phyloP scores from a whole-genome alignment of 2,113 vertebrate genomes.

The Vanacampus margaritifer region DNA sequence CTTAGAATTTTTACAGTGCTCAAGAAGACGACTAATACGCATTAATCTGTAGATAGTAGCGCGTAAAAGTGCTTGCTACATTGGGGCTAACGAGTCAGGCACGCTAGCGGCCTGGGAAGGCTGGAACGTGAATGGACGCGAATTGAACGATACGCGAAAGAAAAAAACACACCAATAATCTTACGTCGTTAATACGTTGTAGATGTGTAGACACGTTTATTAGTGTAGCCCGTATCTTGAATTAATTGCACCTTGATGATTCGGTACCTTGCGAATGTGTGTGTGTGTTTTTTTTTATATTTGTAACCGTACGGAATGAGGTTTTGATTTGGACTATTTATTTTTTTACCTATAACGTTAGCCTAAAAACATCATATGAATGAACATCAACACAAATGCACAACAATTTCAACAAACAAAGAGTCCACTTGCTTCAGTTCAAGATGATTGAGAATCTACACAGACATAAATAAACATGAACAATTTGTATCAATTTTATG shows the following conservation, averaged over 20 bases:
- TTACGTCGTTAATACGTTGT: not conserved
- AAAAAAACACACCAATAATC: not conserved
- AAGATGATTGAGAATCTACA: not conserved
- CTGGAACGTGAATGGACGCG: conserved; percentile 8
- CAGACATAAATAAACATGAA: no score
- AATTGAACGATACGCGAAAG: conserved; percentile 30
- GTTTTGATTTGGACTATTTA: not conserved
- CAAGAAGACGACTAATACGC: not conserved
- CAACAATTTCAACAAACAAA: not conserved
- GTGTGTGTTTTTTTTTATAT: not conserved
- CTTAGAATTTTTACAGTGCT: no score
- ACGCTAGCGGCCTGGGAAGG: conserved; percentile 40
- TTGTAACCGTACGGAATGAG: not conserved
- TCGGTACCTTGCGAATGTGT: not conserved
- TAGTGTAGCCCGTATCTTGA: not conserved
- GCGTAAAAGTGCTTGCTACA: not conserved
- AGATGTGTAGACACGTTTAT: not conserved
- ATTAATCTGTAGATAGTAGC: not conserved
- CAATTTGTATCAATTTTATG: not conserved
- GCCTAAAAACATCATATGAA: not conserved
- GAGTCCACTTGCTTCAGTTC: no score
- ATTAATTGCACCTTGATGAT: not conserved
- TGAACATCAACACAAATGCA: not conserved
- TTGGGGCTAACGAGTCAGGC: conserved; percentile 44
- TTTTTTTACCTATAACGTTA: no score